Evolutionary conservation across 2,888 invertebrate species (phyloP).

Genomic region (Coleophora deauratella): DNA sequence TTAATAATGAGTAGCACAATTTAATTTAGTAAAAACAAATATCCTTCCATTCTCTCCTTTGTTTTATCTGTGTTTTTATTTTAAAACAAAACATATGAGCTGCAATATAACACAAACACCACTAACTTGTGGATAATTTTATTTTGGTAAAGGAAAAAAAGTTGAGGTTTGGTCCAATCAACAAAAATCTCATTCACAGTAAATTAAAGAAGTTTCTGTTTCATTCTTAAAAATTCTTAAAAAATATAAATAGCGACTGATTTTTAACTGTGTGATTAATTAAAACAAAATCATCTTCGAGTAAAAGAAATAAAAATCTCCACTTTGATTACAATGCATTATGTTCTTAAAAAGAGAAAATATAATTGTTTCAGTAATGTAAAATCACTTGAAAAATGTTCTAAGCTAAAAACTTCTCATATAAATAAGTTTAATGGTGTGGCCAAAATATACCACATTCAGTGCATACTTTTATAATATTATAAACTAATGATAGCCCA

Average conservation of each 20-base stretch:
- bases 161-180: slow-evolving; percentile 18
- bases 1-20: slow-evolving; percentile 13
- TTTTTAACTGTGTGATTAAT: slow-evolving; percentile 37
- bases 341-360: slow-evolving; percentile 40
- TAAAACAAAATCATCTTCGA: slow-evolving; percentile 46
- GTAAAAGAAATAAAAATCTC: slow-evolving; percentile 48
- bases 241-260: slow-evolving; percentile 49
- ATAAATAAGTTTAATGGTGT: slow-evolving; percentile 15
- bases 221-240: slow-evolving; percentile 34
- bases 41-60: slow-evolving; percentile 13
- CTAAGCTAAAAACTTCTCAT: slow-evolving; percentile 34
- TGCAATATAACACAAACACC: slow-evolving; percentile 20
- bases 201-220: slow-evolving; percentile 30
- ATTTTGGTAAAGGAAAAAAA: no score
- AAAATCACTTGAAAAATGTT: slow-evolving; percentile 40
- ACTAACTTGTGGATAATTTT: no score
- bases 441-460: background rate
- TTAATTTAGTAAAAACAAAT: slow-evolving; percentile 17
- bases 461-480: no score
- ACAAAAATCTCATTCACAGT: slow-evolving; percentile 35
- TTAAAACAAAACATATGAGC: slow-evolving; percentile 24
- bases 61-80: background rate
- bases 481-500: no score
- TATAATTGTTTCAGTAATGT: slow-evolving; percentile 35
- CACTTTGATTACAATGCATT: slow-evolving; percentile 43